Percentiles rank a stretch among this genome's conserved stretches.
phyloP scores from a whole-genome alignment of 2,113 vertebrate species.

The Corythaixoides concolor region DNA sequence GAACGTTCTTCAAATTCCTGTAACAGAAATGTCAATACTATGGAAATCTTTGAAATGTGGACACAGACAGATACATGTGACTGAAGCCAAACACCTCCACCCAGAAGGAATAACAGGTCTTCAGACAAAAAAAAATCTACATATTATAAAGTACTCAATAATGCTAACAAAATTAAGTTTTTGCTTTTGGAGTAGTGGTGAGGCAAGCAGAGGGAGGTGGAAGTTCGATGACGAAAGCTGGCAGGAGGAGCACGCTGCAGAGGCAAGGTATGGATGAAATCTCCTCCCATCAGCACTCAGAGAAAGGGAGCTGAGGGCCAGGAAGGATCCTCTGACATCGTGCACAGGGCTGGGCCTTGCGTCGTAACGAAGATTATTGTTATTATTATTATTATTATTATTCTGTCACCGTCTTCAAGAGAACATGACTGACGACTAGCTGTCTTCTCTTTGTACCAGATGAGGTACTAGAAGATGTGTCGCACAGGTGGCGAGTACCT shows the following conservation, averaged over 20 bases:
- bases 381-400: too few relatives aligned
- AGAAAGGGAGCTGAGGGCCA: not conserved
- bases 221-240: not conserved
- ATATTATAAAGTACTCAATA: too few relatives aligned
- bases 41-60: conserved; percentile 63
- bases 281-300: not conserved
- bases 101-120: conserved; percentile 6
- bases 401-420: not conserved
- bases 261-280: not conserved
- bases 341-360: not conserved
- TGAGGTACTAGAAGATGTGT: not conserved
- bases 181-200: not conserved
- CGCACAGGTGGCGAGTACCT: not conserved
- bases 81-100: conserved; percentile 59
- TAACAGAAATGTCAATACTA: conserved; percentile 68
- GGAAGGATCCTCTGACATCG: not conserved
- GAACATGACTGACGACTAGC: not conserved
- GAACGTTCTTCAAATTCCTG: conserved; percentile 69
- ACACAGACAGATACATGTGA: conserved; percentile 60
- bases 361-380: fast-evolving
- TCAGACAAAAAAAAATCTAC: conserved; percentile 1
- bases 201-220: not conserved
- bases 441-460: not conserved
- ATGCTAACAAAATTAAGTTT: not conserved
- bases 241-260: not conserved